phyloP scores from a whole-genome alignment of 2,797 vertebrate species.

The Otolemur crassicaudatus region DNA sequence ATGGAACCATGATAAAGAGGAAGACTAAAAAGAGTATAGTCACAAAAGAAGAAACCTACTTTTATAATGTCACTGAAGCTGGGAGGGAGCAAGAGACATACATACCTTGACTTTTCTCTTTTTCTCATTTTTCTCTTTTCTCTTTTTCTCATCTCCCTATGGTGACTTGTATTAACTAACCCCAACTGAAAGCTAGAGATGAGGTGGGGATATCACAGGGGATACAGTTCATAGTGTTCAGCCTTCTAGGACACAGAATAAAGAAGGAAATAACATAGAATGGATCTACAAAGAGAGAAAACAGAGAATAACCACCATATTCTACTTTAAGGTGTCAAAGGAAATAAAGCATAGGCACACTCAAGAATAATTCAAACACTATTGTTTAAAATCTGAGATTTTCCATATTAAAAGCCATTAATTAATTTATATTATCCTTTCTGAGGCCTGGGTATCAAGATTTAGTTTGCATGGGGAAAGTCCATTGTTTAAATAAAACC shows the following conservation, averaged over 20 bases:
- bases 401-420: background rate
- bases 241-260: background rate
- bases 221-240: background rate
- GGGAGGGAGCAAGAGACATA: background rate
- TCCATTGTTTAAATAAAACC: background rate
- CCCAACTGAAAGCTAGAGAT: background rate
- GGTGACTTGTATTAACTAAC: background rate
- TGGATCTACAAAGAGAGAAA: background rate
- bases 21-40: too few species aligned
- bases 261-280: background rate
- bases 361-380: background rate
- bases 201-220: background rate
- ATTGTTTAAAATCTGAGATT: background rate
- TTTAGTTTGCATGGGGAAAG: background rate
- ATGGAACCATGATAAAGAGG: background rate
- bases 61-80: background rate
- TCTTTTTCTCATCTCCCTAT: background rate
- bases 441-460: background rate
- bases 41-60: background rate
- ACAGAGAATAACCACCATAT: background rate
- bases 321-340: background rate
- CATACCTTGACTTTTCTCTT: background rate
- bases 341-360: background rate
- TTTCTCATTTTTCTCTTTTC: background rate
- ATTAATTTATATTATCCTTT: background rate